phyloP scores from a whole-genome alignment of 2,888 invertebrate species.

The Beris chalybata region DNA sequence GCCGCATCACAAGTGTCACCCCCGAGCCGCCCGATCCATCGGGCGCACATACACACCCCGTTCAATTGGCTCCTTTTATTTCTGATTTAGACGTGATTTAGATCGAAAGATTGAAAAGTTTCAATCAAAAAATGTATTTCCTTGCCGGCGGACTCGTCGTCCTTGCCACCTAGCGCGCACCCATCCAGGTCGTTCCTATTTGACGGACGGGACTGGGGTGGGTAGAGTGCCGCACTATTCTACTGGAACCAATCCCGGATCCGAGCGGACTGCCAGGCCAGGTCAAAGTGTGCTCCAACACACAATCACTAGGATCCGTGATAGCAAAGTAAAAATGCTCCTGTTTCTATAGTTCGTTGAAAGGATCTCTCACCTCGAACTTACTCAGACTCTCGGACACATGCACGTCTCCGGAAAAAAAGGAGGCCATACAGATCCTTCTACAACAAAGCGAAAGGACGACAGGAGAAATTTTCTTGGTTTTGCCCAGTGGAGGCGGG shows the following conservation, averaged over 20 bases:
- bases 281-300: no score
- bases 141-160: not conserved
- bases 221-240: no score
- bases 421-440: not conserved
- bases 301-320: no score
- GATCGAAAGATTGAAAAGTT: constrained; percentile 20
- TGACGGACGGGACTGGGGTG: no score
- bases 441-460: not conserved
- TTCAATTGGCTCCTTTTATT: not conserved
- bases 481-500: not conserved
- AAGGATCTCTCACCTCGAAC: not conserved
- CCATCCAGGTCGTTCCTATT: no score
- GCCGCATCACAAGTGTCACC: no score
- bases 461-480: not conserved
- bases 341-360: no score
- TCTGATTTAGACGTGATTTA: constrained; percentile 14
- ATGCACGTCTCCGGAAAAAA: not conserved
- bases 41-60: not conserved
- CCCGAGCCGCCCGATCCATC: no score
- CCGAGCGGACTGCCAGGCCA: no score
- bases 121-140: constrained; percentile 22
- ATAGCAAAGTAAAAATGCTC: no score
- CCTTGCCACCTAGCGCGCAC: no score
- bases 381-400: not conserved
- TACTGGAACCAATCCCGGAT: no score